A percentile compares a stretch with the other conserved stretches of the same genome.
Conservation (phyloP, 2,888 invertebrate species). For the Drosophila barbarae region DNA sequence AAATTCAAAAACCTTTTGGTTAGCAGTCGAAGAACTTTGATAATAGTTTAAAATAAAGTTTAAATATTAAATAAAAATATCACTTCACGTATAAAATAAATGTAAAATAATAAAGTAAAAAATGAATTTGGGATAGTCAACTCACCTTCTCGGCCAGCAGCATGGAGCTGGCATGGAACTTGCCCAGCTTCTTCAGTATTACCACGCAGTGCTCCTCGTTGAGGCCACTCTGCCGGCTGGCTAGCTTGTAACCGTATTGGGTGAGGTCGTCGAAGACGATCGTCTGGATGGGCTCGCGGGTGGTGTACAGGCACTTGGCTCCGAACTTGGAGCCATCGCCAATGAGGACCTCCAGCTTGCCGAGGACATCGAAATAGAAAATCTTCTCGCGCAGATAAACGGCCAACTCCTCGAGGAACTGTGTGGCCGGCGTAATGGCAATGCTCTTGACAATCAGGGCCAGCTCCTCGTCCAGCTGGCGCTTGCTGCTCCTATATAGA, state of each 20-base stretch:
- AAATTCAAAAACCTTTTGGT: neutral
- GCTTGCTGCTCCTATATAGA: conserved; percentile 70
- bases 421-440: conserved; percentile 78
- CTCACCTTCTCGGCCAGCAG: conserved; percentile 81
- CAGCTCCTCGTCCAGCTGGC: conserved; percentile 72
- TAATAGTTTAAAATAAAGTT: neutral
- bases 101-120: neutral
- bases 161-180: conserved; percentile 82
- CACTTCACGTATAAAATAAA: no score
- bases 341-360: conserved; percentile 79
- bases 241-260: conserved; percentile 81
- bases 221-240: conserved; percentile 81
- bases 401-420: conserved; percentile 79
- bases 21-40: no score
- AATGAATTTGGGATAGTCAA: neutral
- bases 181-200: conserved; percentile 81
- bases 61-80: no score
- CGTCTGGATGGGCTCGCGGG: conserved; percentile 75
- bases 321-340: conserved; percentile 77
- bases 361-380: conserved; percentile 80
- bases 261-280: conserved; percentile 80
- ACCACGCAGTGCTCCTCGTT: conserved; percentile 81
- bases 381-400: conserved; percentile 80
- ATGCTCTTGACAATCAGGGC: conserved; percentile 78
- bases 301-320: conserved; percentile 77